Percentiles rank a stretch among this genome's conserved stretches.
Conservation (phyloP, 1,140 invertebrate species). For the Anagrus nilaparvatae region DNA sequence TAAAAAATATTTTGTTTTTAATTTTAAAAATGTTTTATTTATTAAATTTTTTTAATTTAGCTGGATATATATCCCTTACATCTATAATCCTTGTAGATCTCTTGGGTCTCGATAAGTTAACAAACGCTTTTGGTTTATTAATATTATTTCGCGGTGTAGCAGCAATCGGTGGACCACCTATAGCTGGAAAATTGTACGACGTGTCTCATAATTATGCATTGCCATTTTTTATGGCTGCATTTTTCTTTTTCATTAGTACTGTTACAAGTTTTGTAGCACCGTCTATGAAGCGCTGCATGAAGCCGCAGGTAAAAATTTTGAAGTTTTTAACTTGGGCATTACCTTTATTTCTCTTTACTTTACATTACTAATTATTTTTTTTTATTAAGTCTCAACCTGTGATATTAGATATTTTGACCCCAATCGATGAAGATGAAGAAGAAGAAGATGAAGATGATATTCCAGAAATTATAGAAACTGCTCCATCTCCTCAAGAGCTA, state of each 20-base stretch:
- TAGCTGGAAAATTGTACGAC: conserved; percentile 82
- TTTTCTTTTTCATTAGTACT: conserved; percentile 76
- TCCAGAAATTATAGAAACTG: conserved; percentile 55
- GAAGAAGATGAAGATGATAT: conserved; percentile 65
- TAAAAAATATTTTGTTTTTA: conserved; percentile 26
- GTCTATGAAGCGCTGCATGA: conserved; percentile 53
- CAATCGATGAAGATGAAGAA: conserved; percentile 73
- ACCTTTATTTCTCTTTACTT: not conserved
- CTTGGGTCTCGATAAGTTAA: conserved; percentile 88
- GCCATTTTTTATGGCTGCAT: conserved; percentile 87
- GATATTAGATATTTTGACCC: conserved; percentile 60
- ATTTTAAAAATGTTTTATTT: not conserved
- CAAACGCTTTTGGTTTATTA: conserved; percentile 92
- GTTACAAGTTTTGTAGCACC: conserved; percentile 77
- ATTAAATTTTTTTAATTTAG: conserved; percentile 45
- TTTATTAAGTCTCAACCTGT: conserved; percentile 43
- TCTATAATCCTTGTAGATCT: conserved; percentile 96
- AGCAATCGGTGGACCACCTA: conserved; percentile 72
- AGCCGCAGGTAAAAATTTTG: conserved; percentile 29
- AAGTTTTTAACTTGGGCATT: not conserved
- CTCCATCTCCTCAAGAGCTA: conserved; percentile 45
- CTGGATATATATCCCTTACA: conserved; percentile 93
- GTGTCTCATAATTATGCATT: conserved; percentile 73
- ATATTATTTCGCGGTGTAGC: conserved; percentile 90
- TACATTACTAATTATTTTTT: not conserved